Conservation (phyloP, 2,113 vertebrate genomes). For the Sapajus apella region DNA sequence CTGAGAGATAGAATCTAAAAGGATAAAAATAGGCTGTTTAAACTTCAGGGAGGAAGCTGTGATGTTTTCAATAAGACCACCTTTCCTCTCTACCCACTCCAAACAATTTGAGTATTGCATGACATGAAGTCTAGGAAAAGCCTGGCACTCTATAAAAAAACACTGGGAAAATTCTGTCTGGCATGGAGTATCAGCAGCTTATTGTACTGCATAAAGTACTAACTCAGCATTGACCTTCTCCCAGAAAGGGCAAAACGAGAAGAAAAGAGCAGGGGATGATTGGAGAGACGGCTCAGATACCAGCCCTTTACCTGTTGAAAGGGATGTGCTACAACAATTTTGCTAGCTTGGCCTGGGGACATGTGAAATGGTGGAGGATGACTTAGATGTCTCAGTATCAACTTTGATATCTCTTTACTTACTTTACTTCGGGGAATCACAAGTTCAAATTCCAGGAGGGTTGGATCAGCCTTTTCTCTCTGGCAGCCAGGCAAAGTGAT, state of each 20-base stretch:
- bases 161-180: slow-evolving; percentile 26
- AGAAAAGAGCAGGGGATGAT: neutral
- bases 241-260: neutral
- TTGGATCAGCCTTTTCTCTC: slow-evolving; percentile 7
- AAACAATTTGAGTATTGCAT: slow-evolving; percentile 66
- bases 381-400: slow-evolving; percentile 16
- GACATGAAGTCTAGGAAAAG: slow-evolving; percentile 44
- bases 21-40: slow-evolving; percentile 51
- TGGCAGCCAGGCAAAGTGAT: neutral
- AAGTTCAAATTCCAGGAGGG: slow-evolving; percentile 49
- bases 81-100: slow-evolving; percentile 50
- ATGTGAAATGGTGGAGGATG: neutral
- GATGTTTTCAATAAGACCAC: slow-evolving; percentile 54
- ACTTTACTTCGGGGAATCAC: slow-evolving; percentile 24
- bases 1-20: neutral
- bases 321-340: neutral
- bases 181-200: neutral
- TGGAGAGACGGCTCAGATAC: neutral
- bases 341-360: neutral
- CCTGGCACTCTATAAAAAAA: slow-evolving; percentile 32
- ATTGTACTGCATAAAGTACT: neutral
- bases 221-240: slow-evolving; percentile 37
- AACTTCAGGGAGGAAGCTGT: slow-evolving; percentile 41
- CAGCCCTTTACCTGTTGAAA: neutral
- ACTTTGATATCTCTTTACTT: slow-evolving; percentile 2